Evolutionary conservation across 2,113 vertebrate species (phyloP).

Genomic region (Anarrhichthys ocellatus): DNA sequence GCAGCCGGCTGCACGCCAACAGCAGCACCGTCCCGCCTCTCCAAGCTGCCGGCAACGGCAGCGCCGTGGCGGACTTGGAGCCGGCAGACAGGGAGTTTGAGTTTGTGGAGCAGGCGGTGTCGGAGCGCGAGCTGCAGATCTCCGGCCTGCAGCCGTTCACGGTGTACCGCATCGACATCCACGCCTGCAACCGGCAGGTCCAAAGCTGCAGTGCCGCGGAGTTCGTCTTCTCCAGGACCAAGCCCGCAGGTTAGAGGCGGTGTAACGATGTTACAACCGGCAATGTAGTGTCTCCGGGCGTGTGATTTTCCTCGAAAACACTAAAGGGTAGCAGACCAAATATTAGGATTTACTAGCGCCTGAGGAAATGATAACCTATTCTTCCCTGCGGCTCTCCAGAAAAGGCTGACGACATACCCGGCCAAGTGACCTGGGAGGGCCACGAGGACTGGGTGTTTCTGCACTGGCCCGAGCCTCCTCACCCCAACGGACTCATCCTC

Average conservation of each 20-base stretch:
- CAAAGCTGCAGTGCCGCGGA: constrained; percentile 93
- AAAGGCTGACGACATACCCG: constrained; percentile 95
- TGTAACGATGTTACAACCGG: neutral
- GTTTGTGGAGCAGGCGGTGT: constrained; percentile 89
- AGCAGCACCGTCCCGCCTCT: constrained; percentile 73
- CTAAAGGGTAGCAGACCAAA: neutral
- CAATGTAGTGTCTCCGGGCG: neutral
- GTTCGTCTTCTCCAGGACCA: constrained; percentile 96
- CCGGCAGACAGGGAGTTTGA: constrained; percentile 85
- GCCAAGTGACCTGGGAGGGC: constrained; percentile 87
- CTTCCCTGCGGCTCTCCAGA: constrained; percentile 79
- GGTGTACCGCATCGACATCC: constrained; percentile 95
- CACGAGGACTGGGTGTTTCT: constrained; percentile 90
- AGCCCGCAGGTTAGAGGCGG: constrained; percentile 88
- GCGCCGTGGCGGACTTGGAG: constrained; percentile 76
- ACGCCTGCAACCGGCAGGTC: constrained; percentile 94
- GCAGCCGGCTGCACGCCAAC: constrained; percentile 63
- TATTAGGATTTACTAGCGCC: neutral
- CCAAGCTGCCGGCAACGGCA: constrained; percentile 69
- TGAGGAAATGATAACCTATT: neutral
- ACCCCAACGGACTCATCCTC: constrained; percentile 93
- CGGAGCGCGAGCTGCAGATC: constrained; percentile 89
- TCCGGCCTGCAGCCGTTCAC: constrained; percentile 92
- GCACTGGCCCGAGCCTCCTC: constrained; percentile 90
- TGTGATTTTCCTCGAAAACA: neutral